Conservation (phyloP, 2,888 invertebrate genomes). For the Rhingia campestris region DNA sequence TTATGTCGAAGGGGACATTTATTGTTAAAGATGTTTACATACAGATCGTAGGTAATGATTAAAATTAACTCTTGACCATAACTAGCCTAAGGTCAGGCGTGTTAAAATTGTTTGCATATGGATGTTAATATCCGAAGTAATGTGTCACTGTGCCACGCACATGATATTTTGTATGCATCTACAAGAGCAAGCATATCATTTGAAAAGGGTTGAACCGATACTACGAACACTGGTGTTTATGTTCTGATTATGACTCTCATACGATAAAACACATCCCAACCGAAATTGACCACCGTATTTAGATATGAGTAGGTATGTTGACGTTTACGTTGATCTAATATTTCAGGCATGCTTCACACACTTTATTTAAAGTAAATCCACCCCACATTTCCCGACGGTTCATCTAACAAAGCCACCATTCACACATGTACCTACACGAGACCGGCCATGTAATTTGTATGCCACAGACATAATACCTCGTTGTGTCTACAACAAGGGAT, state of each 20-base stretch:
- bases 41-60: slow-evolving; percentile 33
- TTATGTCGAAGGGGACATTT: slow-evolving; percentile 1
- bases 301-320: slow-evolving; percentile 10
- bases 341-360: slow-evolving; percentile 53
- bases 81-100: slow-evolving; percentile 13
- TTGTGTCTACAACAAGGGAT: slow-evolving; percentile 74
- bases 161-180: slow-evolving; percentile 14
- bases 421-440: slow-evolving; percentile 47
- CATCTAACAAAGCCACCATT: slow-evolving; percentile 42
- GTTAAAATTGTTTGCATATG: slow-evolving; percentile 39
- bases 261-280: slow-evolving; percentile 47
- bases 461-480: slow-evolving; percentile 68
- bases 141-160: slow-evolving; percentile 42
- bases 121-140: slow-evolving; percentile 27
- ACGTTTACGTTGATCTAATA: slow-evolving; percentile 53
- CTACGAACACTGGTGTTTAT: slow-evolving; percentile 39
- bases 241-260: slow-evolving; percentile 37
- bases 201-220: slow-evolving; percentile 43
- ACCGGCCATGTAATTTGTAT: slow-evolving; percentile 70
- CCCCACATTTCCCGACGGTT: slow-evolving; percentile 31
- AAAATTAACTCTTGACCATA: slow-evolving; percentile 60
- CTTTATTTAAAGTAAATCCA: slow-evolving; percentile 63
- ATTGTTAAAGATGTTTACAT: slow-evolving; percentile 39
- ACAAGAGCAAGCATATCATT: slow-evolving; percentile 23
- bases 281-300: slow-evolving; percentile 50